Percentiles rank a stretch among this genome's conserved stretches.
Evolutionary conservation across 2,797 vertebrate species (phyloP).

Genomic region (Gallinago solitaria): DNA sequence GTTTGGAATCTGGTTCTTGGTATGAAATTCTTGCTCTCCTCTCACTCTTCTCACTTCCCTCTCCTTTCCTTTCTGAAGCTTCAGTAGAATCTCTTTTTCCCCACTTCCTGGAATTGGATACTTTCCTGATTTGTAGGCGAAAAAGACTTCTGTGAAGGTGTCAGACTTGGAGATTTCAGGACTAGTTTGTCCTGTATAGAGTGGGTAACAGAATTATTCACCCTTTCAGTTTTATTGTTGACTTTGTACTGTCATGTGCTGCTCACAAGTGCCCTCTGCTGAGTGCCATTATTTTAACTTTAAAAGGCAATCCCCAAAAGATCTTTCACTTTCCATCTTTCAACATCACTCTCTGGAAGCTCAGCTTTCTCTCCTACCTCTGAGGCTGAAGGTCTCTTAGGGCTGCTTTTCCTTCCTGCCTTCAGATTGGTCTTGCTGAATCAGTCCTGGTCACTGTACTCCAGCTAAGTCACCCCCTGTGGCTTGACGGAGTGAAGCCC

Average conservation of each 20-base stretch:
- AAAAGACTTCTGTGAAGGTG: neutral
- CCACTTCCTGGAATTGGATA: neutral
- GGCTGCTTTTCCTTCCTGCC: neutral
- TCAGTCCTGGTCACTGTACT: neutral
- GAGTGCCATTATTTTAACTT: neutral
- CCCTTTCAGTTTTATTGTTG: neutral
- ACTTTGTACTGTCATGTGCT: neutral
- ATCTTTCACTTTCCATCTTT: neutral
- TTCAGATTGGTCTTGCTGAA: neutral
- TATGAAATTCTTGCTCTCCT: slow-evolving; percentile 69
- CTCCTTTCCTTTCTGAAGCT: neutral
- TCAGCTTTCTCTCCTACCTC: neutral
- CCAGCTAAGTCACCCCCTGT: neutral
- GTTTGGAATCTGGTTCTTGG: slow-evolving; percentile 99
- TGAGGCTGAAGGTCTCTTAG: neutral
- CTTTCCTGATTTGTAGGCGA: neutral
- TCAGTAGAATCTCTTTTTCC: neutral
- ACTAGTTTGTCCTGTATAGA: neutral
- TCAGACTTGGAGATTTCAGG: neutral
- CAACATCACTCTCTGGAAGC: neutral
- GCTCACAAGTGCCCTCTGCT: neutral
- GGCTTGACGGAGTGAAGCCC: neutral
- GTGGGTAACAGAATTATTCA: neutral
- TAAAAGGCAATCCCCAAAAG: neutral
- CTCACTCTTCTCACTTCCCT: neutral